Evolutionary conservation across 2,113 vertebrate genomes (phyloP).

Genomic region (Mormoops blainvillei): DNA sequence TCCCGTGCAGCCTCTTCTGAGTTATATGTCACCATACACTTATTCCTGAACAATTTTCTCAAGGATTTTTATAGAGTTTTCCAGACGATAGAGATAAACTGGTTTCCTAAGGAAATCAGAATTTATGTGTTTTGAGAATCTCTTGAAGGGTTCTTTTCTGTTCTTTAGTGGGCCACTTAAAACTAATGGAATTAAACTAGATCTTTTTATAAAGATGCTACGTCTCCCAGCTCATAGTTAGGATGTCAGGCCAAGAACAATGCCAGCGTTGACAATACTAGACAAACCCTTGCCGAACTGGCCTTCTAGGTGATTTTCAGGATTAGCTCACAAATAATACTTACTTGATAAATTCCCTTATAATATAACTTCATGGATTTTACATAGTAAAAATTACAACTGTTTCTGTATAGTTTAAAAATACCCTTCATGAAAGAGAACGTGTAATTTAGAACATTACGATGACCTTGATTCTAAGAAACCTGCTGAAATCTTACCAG

Average conservation of each 20-base stretch:
- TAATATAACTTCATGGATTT: background rate
- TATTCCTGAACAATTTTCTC: background rate
- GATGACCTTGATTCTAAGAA: background rate
- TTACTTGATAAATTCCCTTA: background rate
- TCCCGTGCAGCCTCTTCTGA: background rate
- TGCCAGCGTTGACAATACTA: background rate
- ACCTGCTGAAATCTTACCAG: background rate
- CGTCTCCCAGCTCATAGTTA: background rate
- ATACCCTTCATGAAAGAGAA: background rate
- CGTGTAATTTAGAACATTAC: background rate
- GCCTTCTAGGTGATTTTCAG: constrained; percentile 14
- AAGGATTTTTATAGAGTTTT: background rate
- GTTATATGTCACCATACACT: background rate
- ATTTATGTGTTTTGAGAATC: background rate
- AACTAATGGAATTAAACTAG: constrained; percentile 1
- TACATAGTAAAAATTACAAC: background rate
- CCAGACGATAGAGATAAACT: background rate
- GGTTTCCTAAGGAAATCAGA: background rate
- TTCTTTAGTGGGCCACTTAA: constrained; percentile 7
- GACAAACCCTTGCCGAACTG: background rate
- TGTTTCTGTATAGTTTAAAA: background rate
- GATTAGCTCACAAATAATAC: background rate
- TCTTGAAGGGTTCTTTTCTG: background rate
- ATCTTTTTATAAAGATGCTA: constrained; percentile 1
- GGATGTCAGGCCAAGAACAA: background rate